Evolutionary conservation across 1,140 invertebrate species (phyloP), one percentile per base, ranked within the genome.

Genomic region (Procambarus virginalis): DNA sequence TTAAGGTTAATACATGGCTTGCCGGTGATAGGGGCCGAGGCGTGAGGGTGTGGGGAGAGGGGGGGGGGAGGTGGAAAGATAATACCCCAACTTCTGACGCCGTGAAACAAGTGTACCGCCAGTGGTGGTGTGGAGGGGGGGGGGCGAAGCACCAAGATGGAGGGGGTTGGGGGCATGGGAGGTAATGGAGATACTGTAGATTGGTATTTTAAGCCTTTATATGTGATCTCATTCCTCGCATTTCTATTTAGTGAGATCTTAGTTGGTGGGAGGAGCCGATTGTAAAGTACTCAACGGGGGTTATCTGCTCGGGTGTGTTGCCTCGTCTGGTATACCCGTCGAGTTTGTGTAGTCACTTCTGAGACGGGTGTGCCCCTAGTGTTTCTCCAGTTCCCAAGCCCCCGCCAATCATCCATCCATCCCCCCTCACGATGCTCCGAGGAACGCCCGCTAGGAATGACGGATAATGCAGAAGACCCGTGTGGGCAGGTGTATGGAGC

Each of bases 1-100:
- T 84, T 84, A 75, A 75, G 82, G 82, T 75, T 84, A 84, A 84
- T 84, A 64, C 82, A 84, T 84, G 70, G 82, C 82, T 84, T 75
- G 70, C 48, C 34, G 70, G 82, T 45, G 82, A 55, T 34, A 34
- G 34, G 12, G 51, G 46, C 20, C 8, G 12, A 12, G 51, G 51
- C 5, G 5, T 5, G 51, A 55, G 51, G 51, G 51, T 9, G 51
- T 8, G 51, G 1, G 70, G 82, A 70, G 64, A 73, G 70, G 48
- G 68, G n/a, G 17, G 81, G 68, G 60, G 68, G n/a, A 9, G 64
- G 55, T 46, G 48, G 81, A 17, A 84, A 84, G 82, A 84, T 73
- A 84, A 84, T 82, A 82, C 68, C 58, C 80, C 14, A 82, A 82
- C 58, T 82, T 82, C 58, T 48, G 60, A 68, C 80, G 68, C 60